Conservation (phyloP, 1,140 invertebrate genomes). For the Bombus superbus region DNA sequence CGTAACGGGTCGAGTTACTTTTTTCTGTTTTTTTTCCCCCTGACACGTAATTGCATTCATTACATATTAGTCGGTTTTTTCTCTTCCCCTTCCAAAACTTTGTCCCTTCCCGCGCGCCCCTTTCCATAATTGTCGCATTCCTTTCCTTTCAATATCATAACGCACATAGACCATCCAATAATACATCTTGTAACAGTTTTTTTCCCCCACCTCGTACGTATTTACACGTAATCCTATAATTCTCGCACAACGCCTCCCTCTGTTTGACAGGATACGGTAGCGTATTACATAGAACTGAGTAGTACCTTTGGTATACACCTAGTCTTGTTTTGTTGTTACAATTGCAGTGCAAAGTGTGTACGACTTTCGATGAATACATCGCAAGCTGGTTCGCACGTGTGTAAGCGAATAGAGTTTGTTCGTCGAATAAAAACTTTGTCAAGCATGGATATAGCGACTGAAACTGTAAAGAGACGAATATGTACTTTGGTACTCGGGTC, state of each 20-base stretch:
- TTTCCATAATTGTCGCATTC: neutral
- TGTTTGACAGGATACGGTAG: conserved; percentile 51
- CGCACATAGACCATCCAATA: neutral
- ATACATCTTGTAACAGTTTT: conserved; percentile 20
- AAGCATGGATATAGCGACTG: neutral
- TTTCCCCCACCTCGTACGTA: too few relatives aligned
- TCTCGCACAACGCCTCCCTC: conserved; percentile 44
- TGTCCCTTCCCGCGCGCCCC: neutral
- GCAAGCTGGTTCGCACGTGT: neutral
- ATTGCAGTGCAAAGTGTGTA: conserved; percentile 17
- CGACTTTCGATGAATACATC: neutral
- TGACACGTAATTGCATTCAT: conserved; percentile 1
- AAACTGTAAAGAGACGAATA: neutral
- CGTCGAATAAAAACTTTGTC: neutral
- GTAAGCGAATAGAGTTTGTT: neutral
- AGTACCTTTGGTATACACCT: conserved; percentile 44
- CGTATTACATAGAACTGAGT: conserved; percentile 37
- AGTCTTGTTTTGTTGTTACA: conserved; percentile 49
- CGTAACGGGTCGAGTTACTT: conserved; percentile 28
- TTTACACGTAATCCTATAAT: conserved; percentile 37
- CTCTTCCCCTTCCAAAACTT: neutral
- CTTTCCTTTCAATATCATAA: neutral
- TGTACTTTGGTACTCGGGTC: neutral
- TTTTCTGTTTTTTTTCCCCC: neutral
- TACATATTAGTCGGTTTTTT: conserved; percentile 12